Conservation (phyloP, 2,797 vertebrate species). For the Scolopax rusticola region DNA sequence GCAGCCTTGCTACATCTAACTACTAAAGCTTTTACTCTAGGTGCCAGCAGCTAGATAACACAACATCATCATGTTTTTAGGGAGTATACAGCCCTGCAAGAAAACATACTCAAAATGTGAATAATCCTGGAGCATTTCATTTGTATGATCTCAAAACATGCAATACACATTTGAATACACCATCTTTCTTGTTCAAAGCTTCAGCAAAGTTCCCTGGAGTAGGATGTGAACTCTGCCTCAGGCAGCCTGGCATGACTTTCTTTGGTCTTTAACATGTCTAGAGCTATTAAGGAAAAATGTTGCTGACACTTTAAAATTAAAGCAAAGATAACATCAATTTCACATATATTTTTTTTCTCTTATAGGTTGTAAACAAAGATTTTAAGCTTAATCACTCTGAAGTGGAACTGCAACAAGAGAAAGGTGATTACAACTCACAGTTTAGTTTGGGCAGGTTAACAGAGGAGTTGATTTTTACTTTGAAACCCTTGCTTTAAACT, state of each 20-base stretch:
- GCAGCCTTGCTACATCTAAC: slow-evolving; percentile 32
- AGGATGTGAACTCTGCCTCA: slow-evolving; percentile 38
- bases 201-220: slow-evolving; percentile 15
- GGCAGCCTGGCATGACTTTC: slow-evolving; percentile 13
- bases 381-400: not conserved
- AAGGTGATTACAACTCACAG: not conserved
- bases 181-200: slow-evolving; percentile 9
- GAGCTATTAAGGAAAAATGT: slow-evolving; percentile 27
- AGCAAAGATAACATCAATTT: slow-evolving; percentile 38
- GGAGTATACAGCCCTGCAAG: not conserved
- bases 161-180: slow-evolving; percentile 16
- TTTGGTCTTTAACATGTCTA: slow-evolving; percentile 39
- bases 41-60: not conserved
- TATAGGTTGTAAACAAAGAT: slow-evolving; percentile 27
- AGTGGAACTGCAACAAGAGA: not conserved
- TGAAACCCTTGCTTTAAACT: not conserved
- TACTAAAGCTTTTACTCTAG: slow-evolving; percentile 12
- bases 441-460: not conserved
- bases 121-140: not conserved
- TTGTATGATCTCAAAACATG: not conserved
- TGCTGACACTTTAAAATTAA: slow-evolving; percentile 37
- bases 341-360: not conserved
- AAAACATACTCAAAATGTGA: not conserved
- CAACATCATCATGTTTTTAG: not conserved
- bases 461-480: not conserved